These are phyloP conservation scores for Lapara coniferarum DNA, from an alignment of 2,888 invertebrate genomes.

Conservation along the genomic window DNA sequence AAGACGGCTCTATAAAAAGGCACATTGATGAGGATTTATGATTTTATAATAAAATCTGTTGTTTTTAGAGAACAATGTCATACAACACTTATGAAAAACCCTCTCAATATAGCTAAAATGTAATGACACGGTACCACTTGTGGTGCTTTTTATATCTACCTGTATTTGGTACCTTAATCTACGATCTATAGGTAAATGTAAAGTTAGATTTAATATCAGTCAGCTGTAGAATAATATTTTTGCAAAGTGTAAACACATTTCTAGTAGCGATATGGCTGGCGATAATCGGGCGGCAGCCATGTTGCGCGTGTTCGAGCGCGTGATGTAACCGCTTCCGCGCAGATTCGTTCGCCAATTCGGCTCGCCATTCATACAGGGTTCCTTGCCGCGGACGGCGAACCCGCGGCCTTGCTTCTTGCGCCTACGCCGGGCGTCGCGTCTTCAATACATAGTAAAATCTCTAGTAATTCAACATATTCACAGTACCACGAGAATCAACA, in stretches of 20 bases:
- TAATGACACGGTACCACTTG: neutral
- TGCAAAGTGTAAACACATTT: conserved; percentile 8
- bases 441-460: conserved; percentile 27
- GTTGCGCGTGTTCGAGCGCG: conserved; percentile 49
- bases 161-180: neutral
- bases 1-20: too few species aligned
- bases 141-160: neutral
- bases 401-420: conserved; percentile 71
- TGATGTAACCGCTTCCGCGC: conserved; percentile 69
- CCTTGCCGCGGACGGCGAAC: conserved; percentile 74
- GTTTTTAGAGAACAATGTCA: too few species aligned
- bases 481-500: conserved; percentile 12
- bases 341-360: conserved; percentile 60
- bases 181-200: neutral
- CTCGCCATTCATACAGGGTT: conserved; percentile 76
- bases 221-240: neutral
- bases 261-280: conserved; percentile 30
- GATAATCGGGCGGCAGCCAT: conserved; percentile 40
- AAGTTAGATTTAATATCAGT: neutral
- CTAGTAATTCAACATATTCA: conserved; percentile 31
- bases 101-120: neutral
- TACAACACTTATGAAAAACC: too few species aligned
- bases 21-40: too few species aligned
- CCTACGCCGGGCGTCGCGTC: conserved; percentile 52
- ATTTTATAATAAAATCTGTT: too few species aligned